phyloP scores from a whole-genome alignment of 1,140 invertebrate species.

The Drosophila kohkoa region DNA sequence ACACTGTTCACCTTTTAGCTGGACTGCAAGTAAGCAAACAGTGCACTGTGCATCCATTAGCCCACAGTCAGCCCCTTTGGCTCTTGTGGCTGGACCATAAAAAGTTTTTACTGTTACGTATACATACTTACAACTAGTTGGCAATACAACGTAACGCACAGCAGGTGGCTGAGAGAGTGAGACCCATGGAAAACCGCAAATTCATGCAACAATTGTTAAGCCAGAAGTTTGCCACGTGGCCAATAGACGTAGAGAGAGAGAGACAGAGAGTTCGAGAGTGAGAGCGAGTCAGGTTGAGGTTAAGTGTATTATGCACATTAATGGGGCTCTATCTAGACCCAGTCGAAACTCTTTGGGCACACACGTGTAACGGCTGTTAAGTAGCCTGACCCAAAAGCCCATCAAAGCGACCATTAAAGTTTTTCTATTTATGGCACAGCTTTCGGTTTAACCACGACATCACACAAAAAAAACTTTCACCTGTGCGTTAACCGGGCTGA shows the following conservation, averaged over 20 bases:
- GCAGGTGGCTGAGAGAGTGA: not conserved
- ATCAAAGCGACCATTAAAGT: slow-evolving; percentile 40
- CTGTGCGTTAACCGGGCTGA: slow-evolving; percentile 35
- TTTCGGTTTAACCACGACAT: slow-evolving; percentile 26
- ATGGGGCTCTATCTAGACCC: slow-evolving; percentile 46
- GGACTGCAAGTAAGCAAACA: not conserved
- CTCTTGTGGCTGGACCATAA: slow-evolving; percentile 45
- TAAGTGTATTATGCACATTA: slow-evolving; percentile 75
- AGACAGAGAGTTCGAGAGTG: slow-evolving; percentile 2
- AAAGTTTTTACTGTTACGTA: slow-evolving; percentile 53
- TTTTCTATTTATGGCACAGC: slow-evolving; percentile 52
- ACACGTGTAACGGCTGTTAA: slow-evolving; percentile 70
- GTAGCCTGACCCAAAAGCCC: slow-evolving; percentile 42
- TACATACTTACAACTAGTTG: slow-evolving; percentile 40
- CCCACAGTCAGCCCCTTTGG: slow-evolving; percentile 20
- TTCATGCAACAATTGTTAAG: slow-evolving; percentile 76
- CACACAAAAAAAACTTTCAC: slow-evolving; percentile 39
- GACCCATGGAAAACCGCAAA: slow-evolving; percentile 54
- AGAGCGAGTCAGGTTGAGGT: slow-evolving; percentile 39
- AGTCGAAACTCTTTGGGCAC: slow-evolving; percentile 49
- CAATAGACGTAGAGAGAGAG: not conserved
- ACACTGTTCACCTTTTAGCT: not conserved
- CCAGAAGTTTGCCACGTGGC: slow-evolving; percentile 71
- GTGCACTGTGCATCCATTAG: slow-evolving; percentile 59
- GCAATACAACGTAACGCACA: slow-evolving; percentile 4